These are phyloP conservation scores for Monochamus alternatus DNA, from an alignment of 2,888 invertebrate genomes.

Conservation along the genomic window DNA sequence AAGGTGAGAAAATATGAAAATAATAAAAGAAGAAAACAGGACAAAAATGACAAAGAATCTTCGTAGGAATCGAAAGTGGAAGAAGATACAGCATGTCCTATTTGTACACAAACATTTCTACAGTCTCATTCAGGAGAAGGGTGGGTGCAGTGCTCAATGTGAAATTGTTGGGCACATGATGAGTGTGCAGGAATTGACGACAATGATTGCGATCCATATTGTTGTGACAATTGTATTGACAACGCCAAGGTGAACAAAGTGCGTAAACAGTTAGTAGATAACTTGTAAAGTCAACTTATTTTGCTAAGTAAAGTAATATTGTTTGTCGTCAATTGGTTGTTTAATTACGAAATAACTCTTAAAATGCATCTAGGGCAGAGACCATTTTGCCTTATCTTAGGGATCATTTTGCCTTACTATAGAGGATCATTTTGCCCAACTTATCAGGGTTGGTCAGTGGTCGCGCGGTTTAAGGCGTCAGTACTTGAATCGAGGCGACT, in stretches of 20 bases:
- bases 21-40: too few relatives aligned
- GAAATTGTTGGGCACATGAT: not conserved
- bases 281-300: conserved; percentile 11
- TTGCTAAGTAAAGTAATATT: conserved; percentile 2
- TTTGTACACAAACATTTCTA: too few relatives aligned
- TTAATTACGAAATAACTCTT: not conserved
- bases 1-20: too few relatives aligned
- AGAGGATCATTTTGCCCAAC: not conserved
- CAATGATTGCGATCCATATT: conserved; percentile 8
- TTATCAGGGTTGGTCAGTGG: too few relatives aligned
- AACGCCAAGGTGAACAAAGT: conserved; percentile 7
- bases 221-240: conserved; percentile 4
- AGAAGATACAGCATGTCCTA: too few relatives aligned
- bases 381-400: conserved; percentile 1
- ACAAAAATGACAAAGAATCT: too few relatives aligned
- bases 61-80: too few relatives aligned
- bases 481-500: too few relatives aligned
- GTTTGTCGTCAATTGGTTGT: conserved; percentile 1
- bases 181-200: not conserved
- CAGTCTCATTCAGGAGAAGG: too few relatives aligned
- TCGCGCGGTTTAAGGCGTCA: too few relatives aligned
- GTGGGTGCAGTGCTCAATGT: too few relatives aligned
- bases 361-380: conserved; percentile 2
- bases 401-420: not conserved
- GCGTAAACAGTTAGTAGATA: conserved; percentile 7